Conservation (phyloP, 2,888 invertebrate genomes). For the Drosophila vallismaia region DNA sequence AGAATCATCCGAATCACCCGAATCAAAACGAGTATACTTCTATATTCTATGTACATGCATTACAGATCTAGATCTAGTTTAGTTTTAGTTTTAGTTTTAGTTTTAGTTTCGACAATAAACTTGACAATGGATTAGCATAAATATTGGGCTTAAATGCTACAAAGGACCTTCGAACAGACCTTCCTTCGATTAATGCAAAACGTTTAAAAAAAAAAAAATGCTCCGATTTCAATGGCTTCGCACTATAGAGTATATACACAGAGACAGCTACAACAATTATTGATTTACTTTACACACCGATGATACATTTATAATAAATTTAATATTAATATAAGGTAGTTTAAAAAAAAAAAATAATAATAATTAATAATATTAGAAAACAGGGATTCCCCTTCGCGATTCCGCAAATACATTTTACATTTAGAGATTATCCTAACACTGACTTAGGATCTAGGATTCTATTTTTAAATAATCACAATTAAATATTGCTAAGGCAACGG, state of each 20-base stretch:
- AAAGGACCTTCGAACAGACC: conserved; percentile 20
- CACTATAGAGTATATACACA: conserved; percentile 23
- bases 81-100: conserved; percentile 8
- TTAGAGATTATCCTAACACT: conserved; percentile 38
- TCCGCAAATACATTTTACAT: conserved; percentile 3
- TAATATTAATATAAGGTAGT: conserved; percentile 14
- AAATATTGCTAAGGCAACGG: conserved; percentile 64
- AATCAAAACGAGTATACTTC: conserved; percentile 11
- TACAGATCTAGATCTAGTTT: conserved; percentile 47
- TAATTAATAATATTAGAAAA: too few species aligned
- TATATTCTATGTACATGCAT: conserved; percentile 68
- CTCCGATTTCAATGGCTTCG: conserved; percentile 28
- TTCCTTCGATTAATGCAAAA: too few species aligned
- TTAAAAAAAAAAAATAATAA: conserved; percentile 20
- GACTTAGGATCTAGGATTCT: conserved; percentile 30
- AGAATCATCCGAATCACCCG: too few species aligned
- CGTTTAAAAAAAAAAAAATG: conserved; percentile 17
- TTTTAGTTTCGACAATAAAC: neutral
- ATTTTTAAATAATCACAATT: conserved; percentile 69
- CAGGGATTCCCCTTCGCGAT: neutral
- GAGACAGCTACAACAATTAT: conserved; percentile 33
- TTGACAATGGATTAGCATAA: conserved; percentile 49
- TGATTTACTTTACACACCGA: conserved; percentile 5
- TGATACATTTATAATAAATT: conserved; percentile 10
- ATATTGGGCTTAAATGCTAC: conserved; percentile 51